Conservation (phyloP, 1,140 invertebrate species). For the Euura saliciscinereae region DNA sequence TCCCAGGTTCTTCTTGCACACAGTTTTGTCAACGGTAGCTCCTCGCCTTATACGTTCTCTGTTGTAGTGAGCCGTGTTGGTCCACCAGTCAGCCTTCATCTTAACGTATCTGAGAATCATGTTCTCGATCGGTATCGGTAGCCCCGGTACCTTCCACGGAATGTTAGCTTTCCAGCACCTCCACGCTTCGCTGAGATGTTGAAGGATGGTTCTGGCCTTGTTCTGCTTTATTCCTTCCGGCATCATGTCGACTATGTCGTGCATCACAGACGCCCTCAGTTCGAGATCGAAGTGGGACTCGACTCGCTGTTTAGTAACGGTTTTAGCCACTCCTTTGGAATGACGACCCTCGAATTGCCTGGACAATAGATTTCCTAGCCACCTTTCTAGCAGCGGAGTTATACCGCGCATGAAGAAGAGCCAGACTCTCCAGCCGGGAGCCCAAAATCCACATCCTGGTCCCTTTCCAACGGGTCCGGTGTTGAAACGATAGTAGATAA, state of each 20-base stretch:
- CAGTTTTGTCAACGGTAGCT: constrained; percentile 98
- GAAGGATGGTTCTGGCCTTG: constrained; percentile 97
- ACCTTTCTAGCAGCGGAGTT: constrained; percentile 95
- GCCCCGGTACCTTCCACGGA: constrained; percentile 99
- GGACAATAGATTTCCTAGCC: constrained; percentile 97
- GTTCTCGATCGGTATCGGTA: constrained; percentile 99
- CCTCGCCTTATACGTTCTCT: constrained; percentile 92
- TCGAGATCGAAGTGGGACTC: constrained; percentile 99
- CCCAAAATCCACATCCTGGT: constrained; percentile 99
- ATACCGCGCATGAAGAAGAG: constrained; percentile 99
- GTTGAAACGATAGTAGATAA: constrained; percentile 99
- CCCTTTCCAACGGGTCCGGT: constrained; percentile 98
- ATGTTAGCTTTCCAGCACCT: constrained; percentile 99
- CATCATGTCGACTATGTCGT: constrained; percentile 99
- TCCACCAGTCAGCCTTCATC: constrained; percentile 99
- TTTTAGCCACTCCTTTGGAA: constrained; percentile 98
- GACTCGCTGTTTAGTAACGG: constrained; percentile 98
- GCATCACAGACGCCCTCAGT: constrained; percentile 97
- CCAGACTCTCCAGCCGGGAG: constrained; percentile 99
- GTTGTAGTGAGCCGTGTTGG: constrained; percentile 99
- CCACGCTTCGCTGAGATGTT: constrained; percentile 99
- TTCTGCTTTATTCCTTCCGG: constrained; percentile 99
- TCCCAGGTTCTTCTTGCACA: constrained; percentile 99
- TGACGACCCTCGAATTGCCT: constrained; percentile 99
- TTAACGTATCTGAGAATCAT: constrained; percentile 99